Base-by-base conservation (phyloP, 2,888 invertebrate genomes). In the Endotricha flammealis region DNA sequence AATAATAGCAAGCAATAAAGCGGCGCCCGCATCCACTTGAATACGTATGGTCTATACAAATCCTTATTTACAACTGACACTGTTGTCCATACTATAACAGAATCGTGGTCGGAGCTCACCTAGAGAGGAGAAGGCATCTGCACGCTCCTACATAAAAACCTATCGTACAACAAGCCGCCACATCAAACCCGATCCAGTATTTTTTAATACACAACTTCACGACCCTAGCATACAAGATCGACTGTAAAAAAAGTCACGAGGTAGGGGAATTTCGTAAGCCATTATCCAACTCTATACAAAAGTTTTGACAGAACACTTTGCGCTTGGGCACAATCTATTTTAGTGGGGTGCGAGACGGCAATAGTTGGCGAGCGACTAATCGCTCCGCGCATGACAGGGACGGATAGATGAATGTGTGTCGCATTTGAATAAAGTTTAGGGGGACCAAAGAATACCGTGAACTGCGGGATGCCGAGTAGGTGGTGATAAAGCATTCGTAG, bases 281-380 rank as follows among this genome's bases (percentile, higher is more conserved):
- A 83, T 83, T 82, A 76, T 64, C 70, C 66, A 60, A 67, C 67
- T 71, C 77, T 76, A 80, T 74, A 85, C 80, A 79, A 85, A 85
- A 86, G 67, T 85, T 85, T 86, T 86, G 86, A 86, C 86, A 80
- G 81, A 80, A 77, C 76, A 75, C 76, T 80, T 81, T 86, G 86
- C 86, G 85, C 86, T 82, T 85, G 86, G 77, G 86, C 86, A 83
- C 78, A 77, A 76, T 86, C 86, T 86, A 86, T 86, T 86, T 86
- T 83, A 77, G 83, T 80, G 76, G 66, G 64, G 71, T 64, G 56
- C 59, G 83, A 77, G 85, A 86, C 66, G 52, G 77, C 67, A 48
- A 76, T 75, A 77, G 64, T 46, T 53, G 44, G 51, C 49, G 39
- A 48, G 50, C 59, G 61, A 62, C 64, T 72, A 69, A 76, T 70